A percentile compares a stretch with the other conserved stretches of the same genome.
phyloP scores from a whole-genome alignment of 2,113 vertebrate genomes.

The Globicephala melas region DNA sequence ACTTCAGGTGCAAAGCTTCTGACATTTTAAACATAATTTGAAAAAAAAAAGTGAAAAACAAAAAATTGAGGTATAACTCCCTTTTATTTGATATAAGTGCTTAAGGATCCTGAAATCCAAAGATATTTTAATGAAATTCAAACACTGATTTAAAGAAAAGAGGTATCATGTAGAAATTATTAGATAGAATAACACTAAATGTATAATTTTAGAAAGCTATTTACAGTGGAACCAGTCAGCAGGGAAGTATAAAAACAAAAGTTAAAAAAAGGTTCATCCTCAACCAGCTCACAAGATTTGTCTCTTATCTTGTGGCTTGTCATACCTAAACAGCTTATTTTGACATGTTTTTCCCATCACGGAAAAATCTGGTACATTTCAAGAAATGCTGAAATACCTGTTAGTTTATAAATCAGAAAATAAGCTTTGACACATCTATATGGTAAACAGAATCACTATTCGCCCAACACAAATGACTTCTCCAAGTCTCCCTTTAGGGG shows the following conservation, averaged over 20 bases:
- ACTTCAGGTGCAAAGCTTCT: background rate
- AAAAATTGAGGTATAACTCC: background rate
- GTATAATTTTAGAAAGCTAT: background rate
- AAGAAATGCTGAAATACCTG: background rate
- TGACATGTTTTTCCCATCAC: background rate
- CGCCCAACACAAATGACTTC: background rate
- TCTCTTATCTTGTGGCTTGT: background rate
- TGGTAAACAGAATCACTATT: background rate
- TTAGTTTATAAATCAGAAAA: background rate
- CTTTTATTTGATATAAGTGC: background rate
- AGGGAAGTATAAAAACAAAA: background rate
- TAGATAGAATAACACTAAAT: background rate
- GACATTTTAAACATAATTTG: background rate
- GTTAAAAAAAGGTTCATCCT: background rate
- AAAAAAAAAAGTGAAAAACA: background rate
- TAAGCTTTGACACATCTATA: background rate
- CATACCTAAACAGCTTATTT: background rate
- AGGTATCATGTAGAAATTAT: background rate
- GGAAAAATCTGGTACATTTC: background rate
- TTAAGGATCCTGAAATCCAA: background rate
- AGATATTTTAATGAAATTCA: conserved; percentile 1
- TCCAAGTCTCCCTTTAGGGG: background rate
- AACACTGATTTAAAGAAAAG: background rate
- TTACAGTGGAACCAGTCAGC: background rate
- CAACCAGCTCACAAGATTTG: background rate